Evolutionary conservation across 2,113 vertebrate species (phyloP), one percentile per base, ranked within the genome.

Genomic region (Notiomystis cincta): DNA sequence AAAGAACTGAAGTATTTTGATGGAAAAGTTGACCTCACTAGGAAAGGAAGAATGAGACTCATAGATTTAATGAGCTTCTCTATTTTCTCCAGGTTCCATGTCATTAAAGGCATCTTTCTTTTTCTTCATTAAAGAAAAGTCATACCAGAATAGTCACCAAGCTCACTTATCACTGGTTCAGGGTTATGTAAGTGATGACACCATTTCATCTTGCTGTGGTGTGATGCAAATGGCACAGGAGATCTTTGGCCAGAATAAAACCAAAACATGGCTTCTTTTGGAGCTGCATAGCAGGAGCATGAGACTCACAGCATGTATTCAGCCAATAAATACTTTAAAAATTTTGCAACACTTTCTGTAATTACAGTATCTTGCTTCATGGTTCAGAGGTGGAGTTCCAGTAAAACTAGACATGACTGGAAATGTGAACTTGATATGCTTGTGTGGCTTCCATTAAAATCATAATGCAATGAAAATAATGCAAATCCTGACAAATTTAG

Each of bases 271-370:
- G 11, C 58, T 65, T 65, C 56, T 79, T 78, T 40, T 87, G 65
- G 51, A 75, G 57, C 35, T 75, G 51, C 0, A 0, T 15, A 22
- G 50, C 1, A 1, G 3, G 27, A 87, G 15, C 0, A 0, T 28
- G 48, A 78, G n/a, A 28, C 27, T 81, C 25, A 6, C 21, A 19
- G 24, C 27, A 37, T 51, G 40, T 44, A 40, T n/a, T 38, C 87
- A 67, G 17, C 20, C 73, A 62, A 25, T 19, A 73, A 94, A 33
- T 57, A 71, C 6, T 48, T 64, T 23, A 80, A 88, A 40, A 30
- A 19, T 54, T 73, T 93, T 94, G 79, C 85, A 95, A 92, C 18
- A 11, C 71, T 48, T 90, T 69, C 38, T 86, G 50, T 73, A 90
- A 92, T 92, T 79, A 57, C 24, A 70, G n/a, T 77, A 53, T 69